Conservation (phyloP, 2,888 invertebrate species). For the Chromoteleia sp. region DNA sequence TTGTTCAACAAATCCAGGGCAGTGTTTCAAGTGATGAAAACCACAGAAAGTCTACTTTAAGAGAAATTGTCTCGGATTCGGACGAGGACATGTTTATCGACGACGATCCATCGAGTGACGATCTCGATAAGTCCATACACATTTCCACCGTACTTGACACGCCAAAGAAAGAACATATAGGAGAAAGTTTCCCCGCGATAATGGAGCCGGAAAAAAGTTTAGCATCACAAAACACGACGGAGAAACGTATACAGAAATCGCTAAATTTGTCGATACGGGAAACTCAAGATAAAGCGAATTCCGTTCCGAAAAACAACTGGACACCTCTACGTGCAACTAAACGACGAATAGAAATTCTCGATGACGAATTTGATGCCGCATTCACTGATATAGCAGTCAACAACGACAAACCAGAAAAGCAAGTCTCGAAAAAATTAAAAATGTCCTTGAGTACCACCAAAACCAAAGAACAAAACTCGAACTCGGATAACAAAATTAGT, state of each 20-base stretch:
- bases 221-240: not conserved
- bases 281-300: not conserved
- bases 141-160: constrained; percentile 12
- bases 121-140: constrained; percentile 5
- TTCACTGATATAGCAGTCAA: constrained; percentile 10
- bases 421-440: constrained; percentile 11
- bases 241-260: not conserved
- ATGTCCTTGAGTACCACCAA: constrained; percentile 6
- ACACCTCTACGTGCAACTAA: constrained; percentile 12
- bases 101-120: constrained; percentile 9
- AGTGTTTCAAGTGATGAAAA: not conserved
- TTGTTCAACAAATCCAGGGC: not conserved
- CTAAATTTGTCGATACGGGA: constrained; percentile 1
- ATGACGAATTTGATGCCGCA: constrained; percentile 30
- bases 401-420: not conserved
- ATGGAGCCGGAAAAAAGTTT: not conserved
- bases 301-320: not conserved
- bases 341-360: not conserved
- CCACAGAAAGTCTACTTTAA: not conserved
- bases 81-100: constrained; percentile 77
- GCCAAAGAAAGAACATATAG: not conserved
- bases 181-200: not conserved
- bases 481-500: too few species aligned
- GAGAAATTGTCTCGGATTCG: constrained; percentile 65
- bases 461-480: not conserved